Evolutionary conservation across 1,140 invertebrate genomes (phyloP).

Genomic region (Eueides isabella): DNA sequence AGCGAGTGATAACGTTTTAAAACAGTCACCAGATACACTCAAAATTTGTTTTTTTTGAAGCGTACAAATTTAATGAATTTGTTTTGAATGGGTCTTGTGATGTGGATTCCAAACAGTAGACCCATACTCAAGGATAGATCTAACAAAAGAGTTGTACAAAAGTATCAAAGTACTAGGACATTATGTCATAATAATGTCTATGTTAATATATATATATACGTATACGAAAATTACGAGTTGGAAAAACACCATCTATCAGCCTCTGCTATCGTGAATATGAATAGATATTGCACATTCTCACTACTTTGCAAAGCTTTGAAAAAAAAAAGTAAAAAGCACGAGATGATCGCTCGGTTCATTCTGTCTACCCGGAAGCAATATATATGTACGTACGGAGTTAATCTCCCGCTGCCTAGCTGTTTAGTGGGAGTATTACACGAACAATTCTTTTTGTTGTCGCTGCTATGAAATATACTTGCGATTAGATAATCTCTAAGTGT

Average conservation of each 20-base stretch:
- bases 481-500: conserved; percentile 18
- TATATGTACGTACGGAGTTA: conserved; percentile 22
- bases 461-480: not conserved
- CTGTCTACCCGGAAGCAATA: conserved; percentile 26
- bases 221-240: no score
- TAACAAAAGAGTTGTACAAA: no score
- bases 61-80: no score
- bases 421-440: conserved; percentile 19
- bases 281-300: conserved; percentile 17
- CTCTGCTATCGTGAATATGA: conserved; percentile 9
- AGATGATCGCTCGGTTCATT: conserved; percentile 20
- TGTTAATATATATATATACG: not conserved
- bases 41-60: no score
- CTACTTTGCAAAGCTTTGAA: not conserved
- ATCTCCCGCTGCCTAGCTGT: conserved; percentile 25
- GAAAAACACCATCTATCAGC: not conserved
- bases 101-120: no score
- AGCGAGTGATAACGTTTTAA: no score
- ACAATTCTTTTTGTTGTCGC: conserved; percentile 20
- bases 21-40: no score
- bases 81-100: no score
- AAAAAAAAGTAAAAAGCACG: conserved; percentile 15
- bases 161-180: no score
- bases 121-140: no score
- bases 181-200: no score